phyloP scores from a whole-genome alignment of 2,888 invertebrate genomes.

The Dynastes tityus region DNA sequence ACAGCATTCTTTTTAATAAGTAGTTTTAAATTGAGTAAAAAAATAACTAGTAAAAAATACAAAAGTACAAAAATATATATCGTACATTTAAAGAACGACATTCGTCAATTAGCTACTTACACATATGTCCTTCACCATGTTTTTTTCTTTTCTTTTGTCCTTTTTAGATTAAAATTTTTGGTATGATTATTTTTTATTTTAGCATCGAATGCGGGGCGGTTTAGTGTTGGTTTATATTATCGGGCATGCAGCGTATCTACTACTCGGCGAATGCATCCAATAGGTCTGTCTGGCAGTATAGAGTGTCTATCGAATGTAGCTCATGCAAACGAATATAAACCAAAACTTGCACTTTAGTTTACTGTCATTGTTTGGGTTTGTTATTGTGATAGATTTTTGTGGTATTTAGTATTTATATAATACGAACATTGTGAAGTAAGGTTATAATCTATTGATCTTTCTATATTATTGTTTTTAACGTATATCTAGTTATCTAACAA shows the following conservation, averaged over 20 bases:
- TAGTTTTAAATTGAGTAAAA: constrained; percentile 24
- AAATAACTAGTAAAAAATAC: constrained; percentile 20
- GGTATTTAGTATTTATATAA: constrained; percentile 31
- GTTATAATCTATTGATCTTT: background rate
- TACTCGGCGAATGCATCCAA: too few relatives aligned
- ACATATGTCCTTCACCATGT: background rate
- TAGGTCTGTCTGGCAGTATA: too few relatives aligned
- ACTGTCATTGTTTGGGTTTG: constrained; percentile 20
- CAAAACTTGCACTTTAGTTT: background rate
- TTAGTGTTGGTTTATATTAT: constrained; percentile 11
- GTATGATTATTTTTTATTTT: constrained; percentile 6
- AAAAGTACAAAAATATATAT: constrained; percentile 46
- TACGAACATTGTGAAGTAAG: constrained; percentile 3
- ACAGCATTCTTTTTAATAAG: constrained; percentile 33
- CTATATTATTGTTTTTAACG: constrained; percentile 31
- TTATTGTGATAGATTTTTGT: constrained; percentile 44
- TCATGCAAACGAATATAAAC: too few relatives aligned
- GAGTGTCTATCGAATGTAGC: too few relatives aligned
- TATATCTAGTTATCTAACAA: background rate
- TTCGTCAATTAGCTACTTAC: constrained; percentile 42
- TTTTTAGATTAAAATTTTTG: background rate
- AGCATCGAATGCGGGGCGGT: constrained; percentile 18
- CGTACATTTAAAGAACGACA: constrained; percentile 18
- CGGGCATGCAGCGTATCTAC: too few relatives aligned
- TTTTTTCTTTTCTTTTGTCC: constrained; percentile 2